These are phyloP conservation scores for Protomyctophum bolini DNA, from an alignment of 2,113 vertebrate genomes.

Conservation along the genomic window DNA sequence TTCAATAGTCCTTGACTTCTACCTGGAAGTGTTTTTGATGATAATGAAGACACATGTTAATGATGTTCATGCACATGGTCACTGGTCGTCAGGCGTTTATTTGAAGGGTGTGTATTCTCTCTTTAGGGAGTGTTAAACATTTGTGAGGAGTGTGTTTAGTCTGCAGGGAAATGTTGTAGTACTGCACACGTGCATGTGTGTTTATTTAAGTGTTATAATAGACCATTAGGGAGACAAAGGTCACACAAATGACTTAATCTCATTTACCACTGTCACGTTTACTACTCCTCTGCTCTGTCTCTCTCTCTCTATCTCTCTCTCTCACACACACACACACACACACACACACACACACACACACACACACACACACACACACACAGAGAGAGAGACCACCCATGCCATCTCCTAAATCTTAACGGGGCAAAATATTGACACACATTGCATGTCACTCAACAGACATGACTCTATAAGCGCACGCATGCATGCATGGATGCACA, in stretches of 20 bases:
- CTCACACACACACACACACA: conserved; percentile 7
- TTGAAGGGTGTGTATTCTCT: not conserved
- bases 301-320: too few relatives aligned
- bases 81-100: too few relatives aligned
- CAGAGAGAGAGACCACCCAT: conserved; percentile 20
- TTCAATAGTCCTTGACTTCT: too few relatives aligned
- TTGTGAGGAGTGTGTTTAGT: conserved; percentile 19
- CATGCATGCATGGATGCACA: conserved; percentile 17
- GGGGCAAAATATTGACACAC: conserved; percentile 53
- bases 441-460: conserved; percentile 47
- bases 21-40: too few relatives aligned
- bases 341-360: conserved; percentile 5
- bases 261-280: too few relatives aligned
- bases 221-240: too few relatives aligned
- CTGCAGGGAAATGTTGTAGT: not conserved
- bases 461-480: conserved; percentile 14
- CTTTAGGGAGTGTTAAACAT: conserved; percentile 28
- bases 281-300: too few relatives aligned
- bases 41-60: too few relatives aligned
- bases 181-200: not conserved
- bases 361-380: not conserved
- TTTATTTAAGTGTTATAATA: not conserved
- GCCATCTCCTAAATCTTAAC: conserved; percentile 37
- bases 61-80: too few relatives aligned
- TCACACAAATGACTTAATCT: too few relatives aligned